Percentiles rank a stretch among this genome's conserved stretches.
These are phyloP conservation scores for Yponomeuta malinellus DNA, from an alignment of 2,888 invertebrate genomes.

Conservation along the genomic window DNA sequence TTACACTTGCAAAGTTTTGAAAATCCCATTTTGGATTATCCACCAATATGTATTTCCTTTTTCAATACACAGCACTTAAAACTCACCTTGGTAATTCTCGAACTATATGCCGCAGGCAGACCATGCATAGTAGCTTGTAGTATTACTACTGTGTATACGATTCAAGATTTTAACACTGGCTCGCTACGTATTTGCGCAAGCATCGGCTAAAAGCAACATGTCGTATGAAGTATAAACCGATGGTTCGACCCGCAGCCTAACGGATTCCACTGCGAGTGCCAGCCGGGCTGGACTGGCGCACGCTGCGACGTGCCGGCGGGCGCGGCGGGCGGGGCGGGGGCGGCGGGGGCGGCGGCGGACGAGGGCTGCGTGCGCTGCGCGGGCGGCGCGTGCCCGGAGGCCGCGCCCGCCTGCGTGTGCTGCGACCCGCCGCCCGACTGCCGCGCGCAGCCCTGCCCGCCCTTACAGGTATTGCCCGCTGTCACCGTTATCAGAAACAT, in stretches of 20 bases:
- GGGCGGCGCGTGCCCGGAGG: slow-evolving; percentile 77
- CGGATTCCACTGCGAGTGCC: slow-evolving; percentile 81
- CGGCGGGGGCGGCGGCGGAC: slow-evolving; percentile 31
- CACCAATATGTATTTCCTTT: too few species aligned
- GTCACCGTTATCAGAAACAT: too few species aligned
- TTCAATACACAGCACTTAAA: background rate
- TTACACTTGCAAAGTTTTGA: background rate
- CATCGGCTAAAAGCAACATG: too few species aligned
- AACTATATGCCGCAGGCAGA: background rate
- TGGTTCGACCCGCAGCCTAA: slow-evolving; percentile 30
- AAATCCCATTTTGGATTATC: too few species aligned
- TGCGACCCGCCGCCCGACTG: slow-evolving; percentile 81
- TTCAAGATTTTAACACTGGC: too few species aligned
- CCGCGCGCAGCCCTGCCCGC: slow-evolving; percentile 79
- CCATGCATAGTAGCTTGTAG: too few species aligned
- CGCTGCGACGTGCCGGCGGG: slow-evolving; percentile 72
- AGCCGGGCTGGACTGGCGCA: slow-evolving; percentile 80
- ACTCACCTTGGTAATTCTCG: background rate
- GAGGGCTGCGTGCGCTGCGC: slow-evolving; percentile 68
- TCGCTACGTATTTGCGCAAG: too few species aligned
- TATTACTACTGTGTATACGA: too few species aligned
- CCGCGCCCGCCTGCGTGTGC: slow-evolving; percentile 70
- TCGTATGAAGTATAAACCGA: too few species aligned
- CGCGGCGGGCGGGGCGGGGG: slow-evolving; percentile 62
- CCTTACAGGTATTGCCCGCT: slow-evolving; percentile 18